Evolutionary conservation across 2,888 invertebrate genomes (phyloP).

Genomic region (Electrophaes corylata): DNA sequence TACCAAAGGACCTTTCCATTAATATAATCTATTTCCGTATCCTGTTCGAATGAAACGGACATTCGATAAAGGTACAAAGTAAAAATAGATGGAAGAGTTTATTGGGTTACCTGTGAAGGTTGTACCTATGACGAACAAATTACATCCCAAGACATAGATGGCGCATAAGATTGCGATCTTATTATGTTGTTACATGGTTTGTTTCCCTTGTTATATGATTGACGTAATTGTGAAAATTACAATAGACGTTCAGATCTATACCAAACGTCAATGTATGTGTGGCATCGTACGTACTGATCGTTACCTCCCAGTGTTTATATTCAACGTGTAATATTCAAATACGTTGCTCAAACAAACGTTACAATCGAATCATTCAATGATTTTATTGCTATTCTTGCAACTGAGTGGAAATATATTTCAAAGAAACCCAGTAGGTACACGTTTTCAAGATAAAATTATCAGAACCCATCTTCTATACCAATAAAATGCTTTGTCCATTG

Average conservation of each 20-base stretch:
- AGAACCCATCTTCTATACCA: too few species aligned
- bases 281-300: constrained; percentile 13
- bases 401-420: constrained; percentile 1
- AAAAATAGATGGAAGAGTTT: constrained; percentile 33
- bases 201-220: constrained; percentile 32
- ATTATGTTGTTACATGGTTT: constrained; percentile 31
- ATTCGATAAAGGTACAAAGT: constrained; percentile 30
- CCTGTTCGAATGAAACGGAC: constrained; percentile 28
- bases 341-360: constrained; percentile 17
- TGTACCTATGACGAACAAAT: constrained; percentile 26
- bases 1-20: constrained; percentile 21
- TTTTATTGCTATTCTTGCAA: constrained; percentile 6
- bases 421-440: too few species aligned
- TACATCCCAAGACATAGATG: constrained; percentile 19
- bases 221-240: constrained; percentile 36
- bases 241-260: constrained; percentile 29
- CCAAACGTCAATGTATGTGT: constrained; percentile 24
- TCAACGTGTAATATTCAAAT: constrained; percentile 12
- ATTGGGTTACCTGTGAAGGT: constrained; percentile 33
- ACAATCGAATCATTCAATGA: constrained; percentile 14
- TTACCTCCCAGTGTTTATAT: constrained; percentile 16
- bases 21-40: constrained; percentile 37
- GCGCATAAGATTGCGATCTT: constrained; percentile 31
- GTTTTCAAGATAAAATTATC: too few species aligned
- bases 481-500: too few species aligned